phyloP scores from a whole-genome alignment of 2,113 vertebrate species.

The Craseonycteris thonglongyai region DNA sequence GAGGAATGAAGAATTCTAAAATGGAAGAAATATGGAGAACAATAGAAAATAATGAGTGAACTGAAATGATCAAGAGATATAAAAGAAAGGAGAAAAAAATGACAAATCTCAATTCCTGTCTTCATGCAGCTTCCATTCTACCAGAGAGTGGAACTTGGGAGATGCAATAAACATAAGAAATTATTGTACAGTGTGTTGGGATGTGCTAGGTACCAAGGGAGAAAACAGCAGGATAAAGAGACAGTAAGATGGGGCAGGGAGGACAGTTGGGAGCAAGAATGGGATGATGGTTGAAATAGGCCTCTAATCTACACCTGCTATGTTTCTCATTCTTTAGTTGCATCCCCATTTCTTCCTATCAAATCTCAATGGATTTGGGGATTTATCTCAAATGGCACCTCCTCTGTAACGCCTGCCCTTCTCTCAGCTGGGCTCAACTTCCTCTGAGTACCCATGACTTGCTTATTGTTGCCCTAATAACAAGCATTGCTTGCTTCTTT shows the following conservation, averaged over 20 bases:
- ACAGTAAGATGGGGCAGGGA: not conserved
- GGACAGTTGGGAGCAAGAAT: rapidly evolving
- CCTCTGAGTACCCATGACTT: not conserved
- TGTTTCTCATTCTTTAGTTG: not conserved
- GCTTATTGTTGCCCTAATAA: not conserved
- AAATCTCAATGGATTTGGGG: not conserved
- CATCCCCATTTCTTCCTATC: not conserved
- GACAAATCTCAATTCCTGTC: not conserved
- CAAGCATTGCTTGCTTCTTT: not conserved
- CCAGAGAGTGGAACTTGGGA: not conserved
- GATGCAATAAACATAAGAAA: not conserved
- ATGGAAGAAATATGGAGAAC: not conserved
- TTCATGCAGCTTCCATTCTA: not conserved
- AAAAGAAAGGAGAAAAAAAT: not conserved
- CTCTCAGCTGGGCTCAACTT: not conserved
- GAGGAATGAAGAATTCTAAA: not conserved
- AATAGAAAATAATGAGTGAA: not conserved
- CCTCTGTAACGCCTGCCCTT: not conserved
- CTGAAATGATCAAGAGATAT: not conserved
- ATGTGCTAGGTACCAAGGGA: not conserved
- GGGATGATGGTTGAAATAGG: not conserved
- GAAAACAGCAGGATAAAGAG: no score
- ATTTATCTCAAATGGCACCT: not conserved
- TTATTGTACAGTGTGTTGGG: not conserved
- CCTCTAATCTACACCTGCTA: not conserved